These are phyloP conservation scores for Hemichromis elongatus DNA, from an alignment of 2,113 vertebrate genomes.

Conservation along the genomic window DNA sequence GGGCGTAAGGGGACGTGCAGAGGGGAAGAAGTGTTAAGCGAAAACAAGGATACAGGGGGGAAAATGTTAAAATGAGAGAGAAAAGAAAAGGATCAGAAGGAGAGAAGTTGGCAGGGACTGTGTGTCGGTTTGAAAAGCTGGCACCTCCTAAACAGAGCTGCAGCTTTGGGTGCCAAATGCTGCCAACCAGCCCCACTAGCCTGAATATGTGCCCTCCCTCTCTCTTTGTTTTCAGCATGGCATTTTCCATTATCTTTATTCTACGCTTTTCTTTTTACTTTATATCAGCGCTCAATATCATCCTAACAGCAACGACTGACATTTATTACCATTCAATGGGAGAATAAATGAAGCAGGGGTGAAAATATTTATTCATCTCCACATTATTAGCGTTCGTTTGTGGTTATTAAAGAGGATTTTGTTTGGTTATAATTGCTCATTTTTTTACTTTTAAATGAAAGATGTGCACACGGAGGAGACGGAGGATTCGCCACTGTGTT, in stretches of 20 bases:
- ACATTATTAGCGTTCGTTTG: not conserved
- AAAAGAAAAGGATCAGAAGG: slow-evolving; percentile 69
- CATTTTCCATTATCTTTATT: slow-evolving; percentile 72
- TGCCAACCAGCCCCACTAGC: slow-evolving; percentile 73
- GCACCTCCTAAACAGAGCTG: slow-evolving; percentile 69
- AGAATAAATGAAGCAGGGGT: not conserved
- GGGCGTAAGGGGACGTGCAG: not conserved
- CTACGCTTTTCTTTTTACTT: slow-evolving; percentile 61
- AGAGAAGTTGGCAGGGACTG: slow-evolving; percentile 68
- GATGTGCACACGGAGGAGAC: not conserved
- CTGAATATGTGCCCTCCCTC: slow-evolving; percentile 68
- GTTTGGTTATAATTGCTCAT: not conserved
- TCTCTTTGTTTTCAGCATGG: slow-evolving; percentile 68
- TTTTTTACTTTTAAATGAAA: slow-evolving; percentile 6
- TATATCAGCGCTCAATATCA: slow-evolving; percentile 44
- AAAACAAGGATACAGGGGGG: slow-evolving; percentile 39
- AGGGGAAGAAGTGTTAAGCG: slow-evolving; percentile 39
- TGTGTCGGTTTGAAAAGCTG: slow-evolving; percentile 76
- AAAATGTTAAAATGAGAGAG: slow-evolving; percentile 60
- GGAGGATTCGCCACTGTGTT: not conserved
- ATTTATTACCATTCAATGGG: slow-evolving; percentile 2
- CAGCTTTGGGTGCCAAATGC: slow-evolving; percentile 63
- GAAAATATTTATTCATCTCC: not conserved
- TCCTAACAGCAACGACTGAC: slow-evolving; percentile 7
- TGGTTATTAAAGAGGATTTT: not conserved